Evolutionary conservation across 1,140 invertebrate species (phyloP).

Genomic region (Cheumatopsyche charites): DNA sequence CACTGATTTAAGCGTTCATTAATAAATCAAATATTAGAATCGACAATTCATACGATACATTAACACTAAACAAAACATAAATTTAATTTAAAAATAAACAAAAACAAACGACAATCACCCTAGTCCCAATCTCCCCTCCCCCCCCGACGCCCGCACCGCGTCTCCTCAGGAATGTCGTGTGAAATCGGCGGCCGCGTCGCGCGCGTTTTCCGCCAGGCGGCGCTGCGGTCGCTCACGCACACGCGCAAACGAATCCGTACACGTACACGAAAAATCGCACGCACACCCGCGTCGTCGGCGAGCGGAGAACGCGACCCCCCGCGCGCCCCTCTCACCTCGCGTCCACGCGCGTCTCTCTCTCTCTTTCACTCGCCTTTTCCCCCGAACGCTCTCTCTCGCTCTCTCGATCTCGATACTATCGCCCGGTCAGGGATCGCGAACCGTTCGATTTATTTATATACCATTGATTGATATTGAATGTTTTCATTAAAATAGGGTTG

Average conservation of each 20-base stretch:
- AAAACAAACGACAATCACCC: too few species aligned
- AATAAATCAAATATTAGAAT: too few species aligned
- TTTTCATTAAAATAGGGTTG: too few species aligned
- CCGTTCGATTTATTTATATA: not conserved
- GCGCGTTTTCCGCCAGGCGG: conserved; percentile 23
- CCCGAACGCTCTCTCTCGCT: not conserved
- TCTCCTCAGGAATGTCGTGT: conserved; percentile 17
- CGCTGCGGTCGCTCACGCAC: not conserved
- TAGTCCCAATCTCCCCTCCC: not conserved
- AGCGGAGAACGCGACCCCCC: not conserved
- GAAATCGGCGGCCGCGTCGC: conserved; percentile 25
- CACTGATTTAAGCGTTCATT: too few species aligned
- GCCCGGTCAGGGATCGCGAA: not conserved
- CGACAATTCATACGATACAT: too few species aligned
- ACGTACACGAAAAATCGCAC: not conserved
- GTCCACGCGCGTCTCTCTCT: not conserved
- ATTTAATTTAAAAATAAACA: too few species aligned
- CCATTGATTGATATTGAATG: too few species aligned
- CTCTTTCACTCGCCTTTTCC: not conserved
- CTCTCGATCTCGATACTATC: conserved; percentile 3
- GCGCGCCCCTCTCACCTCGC: not conserved
- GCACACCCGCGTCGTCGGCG: not conserved
- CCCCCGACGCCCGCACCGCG: not conserved
- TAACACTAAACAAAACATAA: too few species aligned
- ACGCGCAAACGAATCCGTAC: not conserved